Base-by-base conservation (phyloP, 2,797 vertebrate species). In the Alectoris magna region DNA sequence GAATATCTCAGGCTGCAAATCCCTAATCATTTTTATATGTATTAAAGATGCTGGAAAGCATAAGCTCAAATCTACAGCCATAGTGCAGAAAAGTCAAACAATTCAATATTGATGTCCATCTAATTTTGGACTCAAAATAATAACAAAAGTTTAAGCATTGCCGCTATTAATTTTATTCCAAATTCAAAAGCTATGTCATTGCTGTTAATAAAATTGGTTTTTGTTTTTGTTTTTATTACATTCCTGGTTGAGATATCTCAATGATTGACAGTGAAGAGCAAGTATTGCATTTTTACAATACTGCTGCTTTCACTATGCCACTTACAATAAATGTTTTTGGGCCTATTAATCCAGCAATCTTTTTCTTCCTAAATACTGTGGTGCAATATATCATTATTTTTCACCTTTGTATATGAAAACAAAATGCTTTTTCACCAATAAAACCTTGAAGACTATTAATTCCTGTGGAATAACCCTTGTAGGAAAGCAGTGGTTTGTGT, bases 401-500 rank as follows among this genome's bases (percentile, higher is more conserved):
- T 8, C 8, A 6, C 16, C 78, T 86, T 71, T 41, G 3, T 53
- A 68, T 64, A 31, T 31, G 7, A 34, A 48, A 94, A 88, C 77
- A 49, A 67, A 71, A 4, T 60, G 11, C 38, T 88, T 53, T 53
- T 27, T 91, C 21, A 31, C 56, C 69, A 84, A 26, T 51, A 84
- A 93, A 94, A 89, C 5, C 19, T 6, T 77, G 68, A 84, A 89
- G 66, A 76, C 62, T 72, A 73, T 88, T 62, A 43, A 70, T 91
- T 96, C 76, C 71, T 66, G 22, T 46, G 76, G 51, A 83, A 73
- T 56, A 86, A 95, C 34, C 63, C 91, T 90, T 90, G 71, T 87
- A 77, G 53, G 82, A 66, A 29, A 76, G 4, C 14, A 27, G 9
- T 60, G 11, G 1, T 5, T 71, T 81, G n/a, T 95, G 73, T 95